A percentile compares a stretch with the other conserved stretches of the same genome.
Evolutionary conservation across 2,888 invertebrate genomes (phyloP).

Genomic region (Metellina segmentata): DNA sequence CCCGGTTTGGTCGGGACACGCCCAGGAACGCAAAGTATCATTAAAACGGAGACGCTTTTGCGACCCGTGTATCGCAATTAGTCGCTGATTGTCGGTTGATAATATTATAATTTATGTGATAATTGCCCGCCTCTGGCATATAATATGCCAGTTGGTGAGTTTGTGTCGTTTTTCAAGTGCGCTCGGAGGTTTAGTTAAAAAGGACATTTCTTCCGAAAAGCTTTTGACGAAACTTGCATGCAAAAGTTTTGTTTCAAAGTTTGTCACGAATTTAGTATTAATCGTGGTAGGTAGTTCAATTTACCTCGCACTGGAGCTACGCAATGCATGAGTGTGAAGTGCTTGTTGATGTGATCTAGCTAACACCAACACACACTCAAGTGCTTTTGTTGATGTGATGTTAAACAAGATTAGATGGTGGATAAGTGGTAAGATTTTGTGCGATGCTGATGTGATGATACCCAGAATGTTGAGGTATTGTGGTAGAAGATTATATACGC

Average conservation of each 20-base stretch:
- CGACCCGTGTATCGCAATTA: constrained; percentile 67
- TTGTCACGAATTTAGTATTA: no score
- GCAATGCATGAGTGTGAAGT: no score
- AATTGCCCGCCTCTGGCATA: constrained; percentile 58
- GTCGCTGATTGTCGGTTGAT: constrained; percentile 69
- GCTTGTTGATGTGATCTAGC: neutral
- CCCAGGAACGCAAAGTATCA: constrained; percentile 61
- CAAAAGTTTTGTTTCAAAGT: no score
- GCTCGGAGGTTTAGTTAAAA: neutral
- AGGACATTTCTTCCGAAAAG: no score
- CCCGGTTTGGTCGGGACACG: constrained; percentile 49
- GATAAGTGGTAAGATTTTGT: neutral
- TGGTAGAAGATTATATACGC: no score
- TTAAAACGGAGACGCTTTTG: constrained; percentile 60
- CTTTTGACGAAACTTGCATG: no score
- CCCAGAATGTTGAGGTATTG: no score
- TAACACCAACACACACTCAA: neutral
- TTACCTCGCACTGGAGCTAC: no score
- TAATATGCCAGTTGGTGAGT: constrained; percentile 53
- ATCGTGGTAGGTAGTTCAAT: no score
- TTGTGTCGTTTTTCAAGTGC: constrained; percentile 16
- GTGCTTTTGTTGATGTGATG: neutral
- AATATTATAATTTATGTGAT: constrained; percentile 75
- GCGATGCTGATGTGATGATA: neutral
- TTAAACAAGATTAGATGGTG: neutral